Evolutionary conservation across 53 echinoderm and acorn worm species (phyloP), one percentile per base, ranked within the genome.

Genomic region (Mesocentrotus franciscanus): DNA sequence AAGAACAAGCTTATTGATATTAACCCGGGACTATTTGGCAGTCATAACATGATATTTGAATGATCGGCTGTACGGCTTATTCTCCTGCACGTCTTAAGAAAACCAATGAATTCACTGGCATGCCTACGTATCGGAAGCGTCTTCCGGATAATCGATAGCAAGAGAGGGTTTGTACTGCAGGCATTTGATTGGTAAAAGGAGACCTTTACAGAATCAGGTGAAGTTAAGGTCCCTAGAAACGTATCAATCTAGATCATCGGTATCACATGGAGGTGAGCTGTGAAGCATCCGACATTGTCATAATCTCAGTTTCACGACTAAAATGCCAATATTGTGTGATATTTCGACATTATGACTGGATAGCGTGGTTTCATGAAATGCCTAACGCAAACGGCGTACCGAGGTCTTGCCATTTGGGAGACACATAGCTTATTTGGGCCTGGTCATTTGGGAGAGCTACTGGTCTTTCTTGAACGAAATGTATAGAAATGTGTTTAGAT

Each of bases 1-100:
- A 42, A 0, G 22, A 6, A 8, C 39, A 36, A 55, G 6, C 22
- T 5, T 57, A 87, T 87, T 58, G 87, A 87, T 87, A 59, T 87
- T 87, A 58, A 57, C 87, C 84, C 27, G 10, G 27, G 87, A 58
- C 87, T 57, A 27, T 87, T 87, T n/a, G 15, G 26, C 58, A 57
- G 57, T 87, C 56, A 87, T 58, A 87, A 87, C 87, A 87, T 87
- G 87, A 58, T 29, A 87, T 58, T 87, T 87, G 0, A 87, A 87
- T 58, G 87, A 87, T 87, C 27, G 87, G 13, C 87, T 87, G 10
- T 57, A 16, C 26, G 4, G 56, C 27, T 56, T 87, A 87, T 87
- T 87, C 87, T 57, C 56, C 15, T 11, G 87, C 87, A 87, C 87
- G 87, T 57, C 64, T 35, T 66, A 14, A 34, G 68, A 68, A 10